phyloP scores from a whole-genome alignment of 2,113 vertebrate species.

The Balaeniceps rex region DNA sequence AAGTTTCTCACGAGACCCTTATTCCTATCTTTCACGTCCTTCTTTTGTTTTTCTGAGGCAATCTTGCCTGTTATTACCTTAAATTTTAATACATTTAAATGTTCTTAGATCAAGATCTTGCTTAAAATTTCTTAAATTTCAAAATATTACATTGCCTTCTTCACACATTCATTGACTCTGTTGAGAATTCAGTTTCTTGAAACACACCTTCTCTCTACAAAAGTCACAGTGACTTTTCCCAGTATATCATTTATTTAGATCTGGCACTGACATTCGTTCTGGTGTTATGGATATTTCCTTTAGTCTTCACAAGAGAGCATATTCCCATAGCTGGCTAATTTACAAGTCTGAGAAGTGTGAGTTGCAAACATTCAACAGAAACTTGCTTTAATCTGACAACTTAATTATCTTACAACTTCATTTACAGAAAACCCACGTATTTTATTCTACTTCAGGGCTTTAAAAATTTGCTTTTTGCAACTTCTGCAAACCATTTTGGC shows the following conservation, averaged over 20 bases:
- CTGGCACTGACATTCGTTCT: not conserved
- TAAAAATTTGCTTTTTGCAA: not conserved
- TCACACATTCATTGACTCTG: not conserved
- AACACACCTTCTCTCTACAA: not conserved
- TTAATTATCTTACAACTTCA: slow-evolving; percentile 23
- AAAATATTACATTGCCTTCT: not conserved
- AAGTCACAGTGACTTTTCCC: not conserved
- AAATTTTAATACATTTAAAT: not conserved
- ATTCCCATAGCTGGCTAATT: not conserved
- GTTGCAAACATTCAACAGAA: not conserved
- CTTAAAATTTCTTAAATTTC: not conserved
- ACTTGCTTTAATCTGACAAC: slow-evolving; percentile 23
- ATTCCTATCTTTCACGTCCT: not conserved
- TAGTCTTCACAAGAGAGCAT: not conserved
- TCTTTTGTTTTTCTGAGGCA: not conserved
- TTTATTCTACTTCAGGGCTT: not conserved
- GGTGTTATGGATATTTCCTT: not conserved
- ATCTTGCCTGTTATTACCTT: not conserved
- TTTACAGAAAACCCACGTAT: not conserved
- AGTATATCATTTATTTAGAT: not conserved
- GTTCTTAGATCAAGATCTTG: not conserved
- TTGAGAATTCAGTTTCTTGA: not conserved
- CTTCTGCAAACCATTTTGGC: not conserved
- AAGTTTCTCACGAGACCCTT: not conserved
- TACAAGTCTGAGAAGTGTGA: slow-evolving; percentile 6